Conservation (phyloP, 1,140 invertebrate species). For the Caenorhabditis brenneri region DNA sequence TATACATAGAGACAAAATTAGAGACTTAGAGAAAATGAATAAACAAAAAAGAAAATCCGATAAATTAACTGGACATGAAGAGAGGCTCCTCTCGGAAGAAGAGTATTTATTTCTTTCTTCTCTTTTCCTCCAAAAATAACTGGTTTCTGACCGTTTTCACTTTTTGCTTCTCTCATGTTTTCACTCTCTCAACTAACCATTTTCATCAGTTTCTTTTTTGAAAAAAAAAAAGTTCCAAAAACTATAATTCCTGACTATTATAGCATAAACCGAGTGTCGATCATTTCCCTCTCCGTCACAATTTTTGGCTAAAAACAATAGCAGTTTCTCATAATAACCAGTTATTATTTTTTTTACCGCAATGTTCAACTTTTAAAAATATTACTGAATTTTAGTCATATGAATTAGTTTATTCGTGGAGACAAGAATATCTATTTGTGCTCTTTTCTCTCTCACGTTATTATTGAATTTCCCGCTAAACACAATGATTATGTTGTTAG, state of each 20-base stretch:
- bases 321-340: background rate
- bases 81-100: background rate
- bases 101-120: background rate
- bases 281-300: background rate
- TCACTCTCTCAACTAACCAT: background rate
- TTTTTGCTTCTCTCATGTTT: background rate
- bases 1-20: background rate
- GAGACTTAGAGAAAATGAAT: background rate
- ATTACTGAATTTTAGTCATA: too few species aligned
- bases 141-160: slow-evolving; percentile 25
- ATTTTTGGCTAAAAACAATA: background rate
- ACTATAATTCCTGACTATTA: slow-evolving; percentile 1
- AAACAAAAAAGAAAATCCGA: background rate
- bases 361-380: background rate
- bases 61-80: background rate
- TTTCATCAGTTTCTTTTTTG: background rate
- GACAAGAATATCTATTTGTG: background rate
- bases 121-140: background rate
- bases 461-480: background rate
- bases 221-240: background rate
- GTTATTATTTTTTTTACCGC: background rate
- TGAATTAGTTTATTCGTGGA: background rate
- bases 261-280: background rate
- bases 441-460: background rate
- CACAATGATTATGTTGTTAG: background rate